These are phyloP conservation scores for Aix galericulata DNA, from an alignment of 2,113 vertebrate genomes.

Conservation along the genomic window DNA sequence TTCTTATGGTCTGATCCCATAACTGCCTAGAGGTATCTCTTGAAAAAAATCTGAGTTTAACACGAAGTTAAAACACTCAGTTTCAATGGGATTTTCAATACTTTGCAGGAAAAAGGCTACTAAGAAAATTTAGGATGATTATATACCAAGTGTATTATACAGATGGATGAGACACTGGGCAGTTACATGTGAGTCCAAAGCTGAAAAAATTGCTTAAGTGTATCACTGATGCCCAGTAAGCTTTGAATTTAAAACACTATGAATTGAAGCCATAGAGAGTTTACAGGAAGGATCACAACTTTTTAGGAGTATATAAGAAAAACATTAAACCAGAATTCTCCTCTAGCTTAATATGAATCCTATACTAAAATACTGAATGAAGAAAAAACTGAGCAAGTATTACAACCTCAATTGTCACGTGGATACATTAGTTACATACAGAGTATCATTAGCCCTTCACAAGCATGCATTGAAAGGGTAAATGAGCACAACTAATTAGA, in stretches of 20 bases:
- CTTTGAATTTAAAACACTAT: not conserved
- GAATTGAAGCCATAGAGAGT: not conserved
- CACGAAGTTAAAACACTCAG: not conserved
- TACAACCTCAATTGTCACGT: not conserved
- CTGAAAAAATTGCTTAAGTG: not conserved
- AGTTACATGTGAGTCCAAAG: not conserved
- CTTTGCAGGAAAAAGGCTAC: not conserved
- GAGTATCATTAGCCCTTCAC: slow-evolving; percentile 48
- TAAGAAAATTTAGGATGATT: not conserved
- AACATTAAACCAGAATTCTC: not conserved
- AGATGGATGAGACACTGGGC: not conserved
- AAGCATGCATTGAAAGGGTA: slow-evolving; percentile 34
- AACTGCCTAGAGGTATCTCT: not conserved
- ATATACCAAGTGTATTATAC: not conserved
- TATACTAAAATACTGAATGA: not conserved
- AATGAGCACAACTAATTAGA: slow-evolving; percentile 58
- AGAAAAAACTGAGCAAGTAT: not conserved
- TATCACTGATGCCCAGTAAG: not conserved
- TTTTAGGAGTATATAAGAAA: not conserved
- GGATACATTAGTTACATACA: not conserved
- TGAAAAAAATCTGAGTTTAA: not conserved
- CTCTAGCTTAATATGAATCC: not conserved
- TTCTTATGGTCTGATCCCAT: not conserved
- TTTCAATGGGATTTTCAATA: not conserved
- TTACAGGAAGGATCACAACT: not conserved